These are phyloP conservation scores for Dipus sagitta DNA, from an alignment of 2,797 vertebrate genomes.

Conservation along the genomic window DNA sequence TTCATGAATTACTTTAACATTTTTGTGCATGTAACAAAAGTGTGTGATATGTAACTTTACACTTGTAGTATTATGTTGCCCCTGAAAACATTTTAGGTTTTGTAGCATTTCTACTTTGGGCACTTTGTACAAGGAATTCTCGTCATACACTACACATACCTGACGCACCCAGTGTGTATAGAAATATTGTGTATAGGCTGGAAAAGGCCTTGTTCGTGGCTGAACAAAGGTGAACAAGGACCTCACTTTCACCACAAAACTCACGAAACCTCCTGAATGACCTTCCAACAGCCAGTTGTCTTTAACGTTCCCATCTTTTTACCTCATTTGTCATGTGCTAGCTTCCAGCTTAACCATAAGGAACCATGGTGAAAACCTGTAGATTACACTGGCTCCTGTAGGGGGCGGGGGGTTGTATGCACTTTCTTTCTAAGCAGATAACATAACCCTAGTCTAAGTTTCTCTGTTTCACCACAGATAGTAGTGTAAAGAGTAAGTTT, in stretches of 20 bases:
- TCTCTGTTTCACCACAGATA: neutral
- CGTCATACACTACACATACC: neutral
- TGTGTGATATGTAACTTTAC: neutral
- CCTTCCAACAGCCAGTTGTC: neutral
- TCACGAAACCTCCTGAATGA: neutral
- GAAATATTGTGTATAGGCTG: neutral
- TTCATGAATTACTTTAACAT: neutral
- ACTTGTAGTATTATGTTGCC: too few relatives aligned
- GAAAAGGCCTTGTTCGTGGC: neutral
- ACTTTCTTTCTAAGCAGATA: neutral
- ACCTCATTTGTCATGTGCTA: neutral
- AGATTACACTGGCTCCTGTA: neutral
- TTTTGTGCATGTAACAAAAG: neutral
- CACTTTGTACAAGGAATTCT: neutral
- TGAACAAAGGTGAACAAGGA: neutral
- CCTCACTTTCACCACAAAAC: neutral
- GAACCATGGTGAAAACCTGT: neutral
- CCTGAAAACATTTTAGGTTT: neutral
- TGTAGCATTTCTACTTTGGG: neutral
- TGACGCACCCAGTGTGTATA: neutral
- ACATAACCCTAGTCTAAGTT: neutral
- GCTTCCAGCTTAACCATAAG: neutral
- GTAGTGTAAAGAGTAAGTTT: neutral
- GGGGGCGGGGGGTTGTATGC: fast-evolving
- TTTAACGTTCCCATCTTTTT: neutral